Conservation (phyloP, 2,888 invertebrate genomes). For the Tanytarsus gracilentus region DNA sequence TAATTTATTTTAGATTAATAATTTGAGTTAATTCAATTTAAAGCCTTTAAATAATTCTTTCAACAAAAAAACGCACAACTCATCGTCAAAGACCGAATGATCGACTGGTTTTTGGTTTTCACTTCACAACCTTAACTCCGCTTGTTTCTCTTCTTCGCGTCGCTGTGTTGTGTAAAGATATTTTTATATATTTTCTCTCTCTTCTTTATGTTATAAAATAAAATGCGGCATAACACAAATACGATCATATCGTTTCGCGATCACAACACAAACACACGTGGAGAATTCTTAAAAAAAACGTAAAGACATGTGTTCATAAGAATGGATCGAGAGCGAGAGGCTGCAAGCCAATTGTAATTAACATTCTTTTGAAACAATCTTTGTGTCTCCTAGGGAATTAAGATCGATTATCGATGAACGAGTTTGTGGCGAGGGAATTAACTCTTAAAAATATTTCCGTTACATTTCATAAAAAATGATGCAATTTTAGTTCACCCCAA, state of each 20-base stretch:
- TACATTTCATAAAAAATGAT: background rate
- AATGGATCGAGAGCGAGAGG: background rate
- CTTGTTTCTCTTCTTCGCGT: background rate
- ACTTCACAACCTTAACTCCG: background rate
- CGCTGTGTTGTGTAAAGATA: constrained; percentile 1
- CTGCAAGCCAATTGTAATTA: constrained; percentile 5
- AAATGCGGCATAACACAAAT: background rate
- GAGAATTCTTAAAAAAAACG: background rate
- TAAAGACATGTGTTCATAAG: too few species aligned
- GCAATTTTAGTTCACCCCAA: background rate
- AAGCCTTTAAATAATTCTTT: background rate
- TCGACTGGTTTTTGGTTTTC: constrained; percentile 8
- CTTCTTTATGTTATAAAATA: too few species aligned
- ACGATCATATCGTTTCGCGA: background rate
- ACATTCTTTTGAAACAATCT: background rate
- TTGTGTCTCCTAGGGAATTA: background rate
- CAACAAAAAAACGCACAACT: background rate
- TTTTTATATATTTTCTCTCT: constrained; percentile 2
- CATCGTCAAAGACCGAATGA: background rate
- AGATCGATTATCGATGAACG: too few species aligned
- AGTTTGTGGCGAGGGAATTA: too few species aligned
- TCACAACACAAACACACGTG: background rate
- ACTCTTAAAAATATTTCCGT: background rate
- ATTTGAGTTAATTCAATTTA: too few species aligned
- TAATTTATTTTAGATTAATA: too few species aligned